Conservation (phyloP, 35 echinoderm and acorn worm genomes). For the Apostichopus californicus region DNA sequence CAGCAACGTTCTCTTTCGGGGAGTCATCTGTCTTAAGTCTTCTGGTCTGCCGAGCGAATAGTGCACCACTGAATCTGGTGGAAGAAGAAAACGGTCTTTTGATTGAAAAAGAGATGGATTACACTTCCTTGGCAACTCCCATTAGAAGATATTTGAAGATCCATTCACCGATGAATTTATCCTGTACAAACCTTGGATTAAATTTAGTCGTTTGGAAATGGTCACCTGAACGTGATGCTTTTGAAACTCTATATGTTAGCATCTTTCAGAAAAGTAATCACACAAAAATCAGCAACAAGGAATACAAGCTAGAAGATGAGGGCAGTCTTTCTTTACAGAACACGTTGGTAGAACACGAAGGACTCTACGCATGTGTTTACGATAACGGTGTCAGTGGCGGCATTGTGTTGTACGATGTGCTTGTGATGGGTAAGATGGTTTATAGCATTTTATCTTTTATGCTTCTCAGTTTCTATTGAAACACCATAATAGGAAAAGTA, state of each 20-base stretch:
- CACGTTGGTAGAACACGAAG: background rate
- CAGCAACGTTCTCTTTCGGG: background rate
- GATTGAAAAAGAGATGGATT: background rate
- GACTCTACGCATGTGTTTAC: background rate
- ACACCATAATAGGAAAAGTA: too few species aligned
- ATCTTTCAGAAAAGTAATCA: background rate
- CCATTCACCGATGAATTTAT: background rate
- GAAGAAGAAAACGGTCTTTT: background rate
- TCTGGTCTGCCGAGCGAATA: background rate
- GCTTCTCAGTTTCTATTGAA: too few species aligned
- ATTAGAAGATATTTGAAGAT: background rate
- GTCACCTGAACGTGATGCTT: background rate
- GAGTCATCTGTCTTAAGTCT: background rate
- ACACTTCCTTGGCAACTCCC: background rate
- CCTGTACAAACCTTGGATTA: background rate
- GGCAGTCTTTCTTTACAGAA: constrained; percentile 2
- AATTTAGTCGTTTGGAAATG: background rate
- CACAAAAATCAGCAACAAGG: background rate
- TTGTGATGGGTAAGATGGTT: background rate
- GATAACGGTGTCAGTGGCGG: background rate
- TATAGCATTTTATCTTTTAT: too few species aligned
- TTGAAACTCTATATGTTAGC: background rate
- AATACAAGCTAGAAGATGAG: background rate
- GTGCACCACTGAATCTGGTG: background rate
- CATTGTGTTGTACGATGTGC: background rate